These are phyloP conservation scores for Caenorhabditis briggsae DNA, from an alignment of 1,140 invertebrate genomes.

Conservation along the genomic window DNA sequence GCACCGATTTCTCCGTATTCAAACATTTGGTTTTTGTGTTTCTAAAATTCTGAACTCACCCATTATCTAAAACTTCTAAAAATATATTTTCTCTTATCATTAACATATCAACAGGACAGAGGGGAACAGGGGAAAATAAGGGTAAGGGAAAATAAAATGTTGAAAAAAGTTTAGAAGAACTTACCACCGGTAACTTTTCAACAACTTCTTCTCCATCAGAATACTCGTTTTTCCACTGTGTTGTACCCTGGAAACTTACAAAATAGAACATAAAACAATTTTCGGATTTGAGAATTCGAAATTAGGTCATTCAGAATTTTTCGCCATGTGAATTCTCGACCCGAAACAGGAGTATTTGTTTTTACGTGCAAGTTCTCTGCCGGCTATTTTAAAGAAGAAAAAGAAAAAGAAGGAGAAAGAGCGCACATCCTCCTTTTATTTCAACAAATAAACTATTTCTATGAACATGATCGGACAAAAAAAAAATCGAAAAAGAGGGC, in stretches of 20 bases:
- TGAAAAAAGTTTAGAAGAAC: neutral
- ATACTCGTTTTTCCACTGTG: conserved; percentile 44
- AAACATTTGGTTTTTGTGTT: no score
- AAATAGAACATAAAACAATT: neutral
- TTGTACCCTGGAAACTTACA: conserved; percentile 12
- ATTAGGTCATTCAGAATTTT: neutral
- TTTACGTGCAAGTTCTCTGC: conserved; percentile 29
- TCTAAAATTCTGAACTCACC: no score
- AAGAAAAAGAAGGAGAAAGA: neutral
- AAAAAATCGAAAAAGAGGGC: neutral
- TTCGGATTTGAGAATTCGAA: neutral
- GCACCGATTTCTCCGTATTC: neutral
- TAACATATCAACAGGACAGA: conserved; percentile 19
- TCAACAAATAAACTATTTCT: conserved; percentile 22
- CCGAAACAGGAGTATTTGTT: conserved; percentile 6
- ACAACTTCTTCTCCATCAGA: conserved; percentile 43
- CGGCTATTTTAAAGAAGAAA: no score
- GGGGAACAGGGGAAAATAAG: neutral
- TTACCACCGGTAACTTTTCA: conserved; percentile 44
- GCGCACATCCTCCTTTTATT: conserved; percentile 41
- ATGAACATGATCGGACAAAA: conserved; percentile 29
- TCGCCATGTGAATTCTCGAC: no score
- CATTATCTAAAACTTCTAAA: no score
- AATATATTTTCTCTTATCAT: neutral
- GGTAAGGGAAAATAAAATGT: neutral